These are phyloP conservation scores for Corapipo altera DNA, from an alignment of 2,113 vertebrate genomes.

Conservation along the genomic window DNA sequence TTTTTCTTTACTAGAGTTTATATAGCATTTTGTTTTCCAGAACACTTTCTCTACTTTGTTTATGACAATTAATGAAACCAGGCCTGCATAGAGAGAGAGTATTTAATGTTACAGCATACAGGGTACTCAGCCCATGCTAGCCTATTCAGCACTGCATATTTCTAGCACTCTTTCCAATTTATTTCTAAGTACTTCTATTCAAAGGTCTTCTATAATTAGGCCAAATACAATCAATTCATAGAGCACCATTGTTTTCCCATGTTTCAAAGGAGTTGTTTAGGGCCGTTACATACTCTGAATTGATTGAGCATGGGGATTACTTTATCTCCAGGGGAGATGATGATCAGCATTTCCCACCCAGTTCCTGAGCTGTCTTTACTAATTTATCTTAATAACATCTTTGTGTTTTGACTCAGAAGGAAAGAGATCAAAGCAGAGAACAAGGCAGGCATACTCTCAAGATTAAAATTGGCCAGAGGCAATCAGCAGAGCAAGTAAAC, in stretches of 20 bases:
- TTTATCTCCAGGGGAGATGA: conserved; percentile 46
- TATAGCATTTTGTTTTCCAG: not conserved
- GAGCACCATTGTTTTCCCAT: not conserved
- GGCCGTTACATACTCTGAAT: not conserved
- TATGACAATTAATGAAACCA: not conserved
- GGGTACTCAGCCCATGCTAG: not conserved
- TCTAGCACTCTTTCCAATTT: not conserved
- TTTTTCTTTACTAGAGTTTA: not conserved
- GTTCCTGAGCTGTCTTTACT: conserved; percentile 34
- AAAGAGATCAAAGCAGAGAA: conserved; percentile 58
- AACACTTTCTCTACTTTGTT: not conserved
- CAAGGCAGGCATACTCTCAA: not conserved
- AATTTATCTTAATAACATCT: conserved; percentile 67
- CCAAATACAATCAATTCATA: conserved; percentile 10
- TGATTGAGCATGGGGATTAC: conserved; percentile 31
- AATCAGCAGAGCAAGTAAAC: conserved; percentile 45
- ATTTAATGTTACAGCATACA: not conserved
- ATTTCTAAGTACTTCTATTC: not conserved
- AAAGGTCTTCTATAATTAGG: conserved; percentile 1
- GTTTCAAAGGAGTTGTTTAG: conserved; percentile 16
- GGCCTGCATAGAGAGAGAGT: not conserved
- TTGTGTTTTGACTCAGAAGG: conserved; percentile 48
- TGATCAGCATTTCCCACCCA: conserved; percentile 56
- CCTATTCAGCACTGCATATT: not conserved
- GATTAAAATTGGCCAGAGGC: conserved; percentile 54